These are phyloP conservation scores for Coranthus polyacanthus DNA, from an alignment of 2,797 vertebrate genomes.

Conservation along the genomic window DNA sequence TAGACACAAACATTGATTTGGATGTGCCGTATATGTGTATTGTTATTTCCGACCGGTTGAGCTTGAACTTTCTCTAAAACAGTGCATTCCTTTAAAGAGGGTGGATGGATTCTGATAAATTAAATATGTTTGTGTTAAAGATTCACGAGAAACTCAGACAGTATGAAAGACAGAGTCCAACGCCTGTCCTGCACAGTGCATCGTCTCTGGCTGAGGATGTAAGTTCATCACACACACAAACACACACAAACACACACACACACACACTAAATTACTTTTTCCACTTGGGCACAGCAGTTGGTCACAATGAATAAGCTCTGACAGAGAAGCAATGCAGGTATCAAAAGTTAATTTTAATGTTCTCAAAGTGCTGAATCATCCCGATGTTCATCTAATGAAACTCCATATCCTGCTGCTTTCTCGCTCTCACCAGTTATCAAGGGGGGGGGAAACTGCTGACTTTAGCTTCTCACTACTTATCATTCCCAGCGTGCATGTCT, in stretches of 20 bases:
- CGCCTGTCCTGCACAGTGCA: constrained; percentile 93
- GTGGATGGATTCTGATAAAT: not conserved
- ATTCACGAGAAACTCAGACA: constrained; percentile 96
- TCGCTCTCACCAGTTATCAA: constrained; percentile 54
- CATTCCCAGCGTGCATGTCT: constrained; percentile 27
- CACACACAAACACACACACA: constrained; percentile 33
- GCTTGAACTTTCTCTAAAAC: constrained; percentile 1
- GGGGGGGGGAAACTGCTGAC: constrained; percentile 73
- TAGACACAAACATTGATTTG: too few relatives aligned
- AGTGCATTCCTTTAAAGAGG: not conserved
- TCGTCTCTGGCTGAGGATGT: constrained; percentile 93
- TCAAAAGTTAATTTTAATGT: constrained; percentile 71
- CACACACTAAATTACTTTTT: constrained; percentile 40
- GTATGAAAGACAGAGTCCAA: constrained; percentile 93
- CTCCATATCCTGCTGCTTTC: constrained; percentile 68
- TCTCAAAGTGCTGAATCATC: constrained; percentile 75
- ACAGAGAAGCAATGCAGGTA: constrained; percentile 51
- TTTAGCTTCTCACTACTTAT: constrained; percentile 49
- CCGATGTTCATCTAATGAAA: constrained; percentile 62
- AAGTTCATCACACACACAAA: constrained; percentile 71
- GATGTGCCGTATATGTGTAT: too few relatives aligned
- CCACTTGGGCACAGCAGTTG: constrained; percentile 41
- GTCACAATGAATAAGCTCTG: constrained; percentile 54
- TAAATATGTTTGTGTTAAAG: constrained; percentile 77
- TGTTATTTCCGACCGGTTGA: not conserved